Conservation (phyloP, 2,888 invertebrate genomes). For the Agonopterix arenella region DNA sequence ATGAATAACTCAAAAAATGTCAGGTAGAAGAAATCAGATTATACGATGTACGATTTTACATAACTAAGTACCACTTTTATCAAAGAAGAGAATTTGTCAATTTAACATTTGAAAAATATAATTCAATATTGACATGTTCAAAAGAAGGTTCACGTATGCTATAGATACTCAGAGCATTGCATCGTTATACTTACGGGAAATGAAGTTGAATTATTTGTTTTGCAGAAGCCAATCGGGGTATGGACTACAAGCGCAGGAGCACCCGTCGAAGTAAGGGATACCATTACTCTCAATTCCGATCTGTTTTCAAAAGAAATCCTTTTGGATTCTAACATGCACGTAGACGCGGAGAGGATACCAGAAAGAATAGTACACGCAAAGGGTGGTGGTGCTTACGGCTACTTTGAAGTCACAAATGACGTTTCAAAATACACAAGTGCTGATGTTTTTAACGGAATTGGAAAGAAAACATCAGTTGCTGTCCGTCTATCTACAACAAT, state of each 20-base stretch:
- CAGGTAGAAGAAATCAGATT: no score
- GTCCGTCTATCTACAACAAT: conserved; percentile 86
- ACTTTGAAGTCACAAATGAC: conserved; percentile 89
- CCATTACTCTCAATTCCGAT: conserved; percentile 84
- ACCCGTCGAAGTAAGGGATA: conserved; percentile 83
- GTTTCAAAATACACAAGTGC: conserved; percentile 86
- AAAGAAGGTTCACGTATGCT: no score
- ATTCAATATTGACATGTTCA: no score
- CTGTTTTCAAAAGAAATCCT: conserved; percentile 25
- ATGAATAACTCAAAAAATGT: no score
- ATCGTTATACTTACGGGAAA: background rate
- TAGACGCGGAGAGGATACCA: conserved; percentile 91
- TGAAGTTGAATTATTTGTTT: conserved; percentile 12
- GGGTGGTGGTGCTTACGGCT: conserved; percentile 90
- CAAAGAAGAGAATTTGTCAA: no score
- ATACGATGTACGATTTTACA: no score
- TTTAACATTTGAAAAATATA: no score
- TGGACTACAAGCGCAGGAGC: conserved; percentile 86
- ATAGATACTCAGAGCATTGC: background rate
- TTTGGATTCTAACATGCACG: conserved; percentile 57
- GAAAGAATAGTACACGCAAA: conserved; percentile 95
- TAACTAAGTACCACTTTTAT: no score
- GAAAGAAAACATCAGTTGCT: conserved; percentile 85
- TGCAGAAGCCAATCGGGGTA: conserved; percentile 66
- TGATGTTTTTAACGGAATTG: conserved; percentile 82